A percentile compares a stretch with the other conserved stretches of the same genome.
phyloP scores from a whole-genome alignment of 2,113 vertebrate genomes.

The Elaphurus davidianus region DNA sequence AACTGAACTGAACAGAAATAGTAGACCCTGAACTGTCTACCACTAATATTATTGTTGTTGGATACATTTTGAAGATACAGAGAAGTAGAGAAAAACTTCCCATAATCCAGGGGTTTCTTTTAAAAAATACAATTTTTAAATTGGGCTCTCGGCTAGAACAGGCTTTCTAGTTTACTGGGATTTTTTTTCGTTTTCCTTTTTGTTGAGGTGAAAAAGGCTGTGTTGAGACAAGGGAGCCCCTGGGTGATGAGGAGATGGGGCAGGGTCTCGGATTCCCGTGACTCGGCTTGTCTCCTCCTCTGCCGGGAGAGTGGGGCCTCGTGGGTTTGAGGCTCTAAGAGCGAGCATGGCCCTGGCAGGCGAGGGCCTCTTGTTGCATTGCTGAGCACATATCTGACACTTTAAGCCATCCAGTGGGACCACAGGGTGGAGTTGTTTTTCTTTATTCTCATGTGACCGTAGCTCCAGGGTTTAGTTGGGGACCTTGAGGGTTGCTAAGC shows the following conservation, averaged over 20 bases:
- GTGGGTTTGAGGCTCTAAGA: background rate
- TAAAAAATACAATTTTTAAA: background rate
- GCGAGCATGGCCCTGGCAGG: rapidly evolving
- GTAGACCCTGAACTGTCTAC: background rate
- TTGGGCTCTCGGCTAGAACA: background rate
- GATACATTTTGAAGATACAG: background rate
- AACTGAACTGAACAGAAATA: background rate
- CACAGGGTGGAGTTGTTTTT: background rate
- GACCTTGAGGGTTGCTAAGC: constrained; percentile 50
- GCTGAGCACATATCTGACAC: too few species aligned
- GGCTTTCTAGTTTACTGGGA: background rate
- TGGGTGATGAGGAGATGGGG: background rate
- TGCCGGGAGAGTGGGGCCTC: rapidly evolving
- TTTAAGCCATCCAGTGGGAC: background rate
- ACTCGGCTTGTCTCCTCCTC: background rate
- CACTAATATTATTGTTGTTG: background rate
- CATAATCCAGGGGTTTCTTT: background rate
- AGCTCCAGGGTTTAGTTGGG: constrained; percentile 6
- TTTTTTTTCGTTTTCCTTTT: background rate
- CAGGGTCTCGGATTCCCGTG: background rate
- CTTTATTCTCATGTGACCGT: background rate
- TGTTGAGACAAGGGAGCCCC: background rate
- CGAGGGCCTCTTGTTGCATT: too few species aligned
- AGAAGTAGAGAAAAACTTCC: background rate
- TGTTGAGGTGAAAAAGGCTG: background rate